Evolutionary conservation across 2,797 vertebrate species (phyloP).

Genomic region (Gymnopithys bicolor): DNA sequence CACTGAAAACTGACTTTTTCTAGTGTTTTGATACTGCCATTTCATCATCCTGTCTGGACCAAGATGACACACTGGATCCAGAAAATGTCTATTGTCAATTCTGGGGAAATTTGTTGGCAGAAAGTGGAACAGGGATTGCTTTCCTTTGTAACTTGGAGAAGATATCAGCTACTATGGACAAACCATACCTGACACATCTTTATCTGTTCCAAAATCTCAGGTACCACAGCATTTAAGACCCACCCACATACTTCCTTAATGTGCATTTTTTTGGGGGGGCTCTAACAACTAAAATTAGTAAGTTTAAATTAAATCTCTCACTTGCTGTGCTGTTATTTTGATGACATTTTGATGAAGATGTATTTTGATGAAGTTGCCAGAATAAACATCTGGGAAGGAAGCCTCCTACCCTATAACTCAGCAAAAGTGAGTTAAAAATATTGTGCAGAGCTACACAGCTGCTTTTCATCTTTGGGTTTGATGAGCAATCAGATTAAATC

Average conservation of each 20-base stretch:
- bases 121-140: neutral
- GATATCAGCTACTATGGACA: neutral
- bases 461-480: neutral
- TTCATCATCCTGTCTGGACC: neutral
- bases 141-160: neutral
- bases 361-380: neutral
- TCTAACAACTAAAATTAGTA: neutral
- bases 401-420: neutral
- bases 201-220: neutral
- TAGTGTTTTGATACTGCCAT: neutral
- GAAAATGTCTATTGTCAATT: neutral
- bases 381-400: neutral
- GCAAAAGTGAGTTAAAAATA: neutral
- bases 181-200: neutral
- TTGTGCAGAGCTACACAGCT: neutral
- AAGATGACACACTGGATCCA: neutral
- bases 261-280: neutral
- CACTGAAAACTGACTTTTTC: neutral
- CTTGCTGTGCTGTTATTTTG: neutral
- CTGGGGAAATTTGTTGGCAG: neutral
- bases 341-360: neutral
- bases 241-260: neutral
- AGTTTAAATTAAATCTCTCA: neutral
- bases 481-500: neutral
- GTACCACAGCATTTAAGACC: neutral